Evolutionary conservation across 1,140 invertebrate genomes (phyloP).

Genomic region (Drosophila pruinosa): DNA sequence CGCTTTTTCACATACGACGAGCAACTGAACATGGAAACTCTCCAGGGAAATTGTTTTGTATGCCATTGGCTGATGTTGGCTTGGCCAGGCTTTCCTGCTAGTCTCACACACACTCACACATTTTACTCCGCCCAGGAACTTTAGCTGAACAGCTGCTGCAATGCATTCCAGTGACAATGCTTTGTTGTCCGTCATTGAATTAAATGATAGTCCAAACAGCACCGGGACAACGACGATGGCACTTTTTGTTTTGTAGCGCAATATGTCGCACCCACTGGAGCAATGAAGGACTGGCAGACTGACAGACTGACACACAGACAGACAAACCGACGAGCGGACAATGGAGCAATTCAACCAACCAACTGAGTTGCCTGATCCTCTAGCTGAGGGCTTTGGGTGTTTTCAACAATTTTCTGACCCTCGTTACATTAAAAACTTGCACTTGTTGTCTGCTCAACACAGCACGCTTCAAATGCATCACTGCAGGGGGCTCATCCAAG

Average conservation of each 20-base stretch:
- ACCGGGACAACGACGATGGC: constrained; percentile 3
- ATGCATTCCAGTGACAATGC: constrained; percentile 63
- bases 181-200: constrained; percentile 78
- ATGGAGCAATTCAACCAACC: not conserved
- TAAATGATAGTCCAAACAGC: constrained; percentile 62
- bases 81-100: constrained; percentile 20
- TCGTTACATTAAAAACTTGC: constrained; percentile 24
- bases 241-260: constrained; percentile 35
- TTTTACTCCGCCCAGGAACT: constrained; percentile 4
- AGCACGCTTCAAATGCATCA: constrained; percentile 28
- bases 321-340: not conserved
- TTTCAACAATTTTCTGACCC: constrained; percentile 31
- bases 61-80: constrained; percentile 30
- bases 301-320: not conserved
- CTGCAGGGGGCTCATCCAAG: not conserved
- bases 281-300: not conserved
- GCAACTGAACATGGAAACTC: constrained; percentile 78
- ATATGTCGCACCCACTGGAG: constrained; percentile 9
- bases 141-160: constrained; percentile 35
- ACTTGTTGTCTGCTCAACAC: constrained; percentile 29
- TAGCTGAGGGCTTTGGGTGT: constrained; percentile 15
- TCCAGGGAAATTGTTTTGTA: constrained; percentile 79
- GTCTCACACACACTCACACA: not conserved
- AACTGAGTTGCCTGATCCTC: constrained; percentile 4
- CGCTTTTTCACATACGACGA: constrained; percentile 80